Conservation (phyloP, 37 sponge, comb jelly and placozoan genomes). For the Ephydatia muelleri region DNA sequence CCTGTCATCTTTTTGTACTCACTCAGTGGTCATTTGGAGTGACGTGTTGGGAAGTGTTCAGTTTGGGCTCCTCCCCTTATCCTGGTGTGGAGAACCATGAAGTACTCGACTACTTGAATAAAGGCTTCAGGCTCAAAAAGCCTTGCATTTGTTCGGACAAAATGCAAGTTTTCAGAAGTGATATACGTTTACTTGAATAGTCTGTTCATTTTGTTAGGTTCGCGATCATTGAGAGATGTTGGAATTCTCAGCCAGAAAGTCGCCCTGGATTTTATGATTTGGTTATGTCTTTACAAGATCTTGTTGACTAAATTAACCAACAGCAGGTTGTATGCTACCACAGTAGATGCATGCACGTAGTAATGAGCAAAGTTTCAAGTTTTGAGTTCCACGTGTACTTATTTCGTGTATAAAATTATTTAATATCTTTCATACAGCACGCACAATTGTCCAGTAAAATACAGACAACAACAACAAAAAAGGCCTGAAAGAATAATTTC, state of each 20-base stretch:
- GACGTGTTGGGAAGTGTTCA: conserved; percentile 36
- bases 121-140: neutral
- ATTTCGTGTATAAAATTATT: no score
- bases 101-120: neutral
- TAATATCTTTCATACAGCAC: no score
- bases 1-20: neutral
- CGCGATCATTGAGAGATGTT: neutral
- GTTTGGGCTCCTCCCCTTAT: neutral
- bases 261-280: neutral
- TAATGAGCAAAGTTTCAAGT: no score
- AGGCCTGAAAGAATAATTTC: no score
- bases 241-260: neutral
- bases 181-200: neutral
- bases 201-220: neutral
- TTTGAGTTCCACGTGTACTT: no score
- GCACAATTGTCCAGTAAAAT: no score
- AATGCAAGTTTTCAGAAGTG: neutral
- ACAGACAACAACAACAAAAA: no score
- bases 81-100: neutral
- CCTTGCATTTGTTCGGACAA: neutral
- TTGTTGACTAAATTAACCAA: neutral
- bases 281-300: neutral
- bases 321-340: no score
- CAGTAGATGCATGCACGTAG: no score
- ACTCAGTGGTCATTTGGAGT: conserved; percentile 44